These are phyloP conservation scores for Bovichtus diacanthus DNA, from an alignment of 2,797 vertebrate species.

Conservation along the genomic window DNA sequence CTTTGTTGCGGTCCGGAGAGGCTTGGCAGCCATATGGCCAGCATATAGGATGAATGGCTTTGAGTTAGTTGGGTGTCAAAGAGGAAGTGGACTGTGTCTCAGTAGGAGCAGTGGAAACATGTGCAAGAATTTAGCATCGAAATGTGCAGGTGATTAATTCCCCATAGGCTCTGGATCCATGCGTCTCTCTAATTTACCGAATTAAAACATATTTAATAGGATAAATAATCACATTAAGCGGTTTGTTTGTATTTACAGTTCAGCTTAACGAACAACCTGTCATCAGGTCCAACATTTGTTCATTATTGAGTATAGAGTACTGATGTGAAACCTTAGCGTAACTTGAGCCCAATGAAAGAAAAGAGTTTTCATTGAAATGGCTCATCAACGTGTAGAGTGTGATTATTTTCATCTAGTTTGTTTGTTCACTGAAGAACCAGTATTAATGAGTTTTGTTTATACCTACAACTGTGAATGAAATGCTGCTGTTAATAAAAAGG, in stretches of 20 bases:
- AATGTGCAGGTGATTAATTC: constrained; percentile 2
- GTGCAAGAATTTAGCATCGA: constrained; percentile 13
- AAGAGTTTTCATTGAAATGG: neutral
- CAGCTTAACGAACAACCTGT: neutral
- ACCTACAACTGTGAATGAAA: too few species aligned
- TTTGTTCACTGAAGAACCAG: too few species aligned
- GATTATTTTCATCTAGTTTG: too few species aligned
- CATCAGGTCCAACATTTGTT: neutral
- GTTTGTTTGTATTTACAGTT: neutral
- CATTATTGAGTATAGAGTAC: neutral
- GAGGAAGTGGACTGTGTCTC: constrained; percentile 13
- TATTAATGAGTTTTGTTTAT: too few species aligned
- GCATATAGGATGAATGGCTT: constrained; percentile 41
- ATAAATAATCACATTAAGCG: neutral
- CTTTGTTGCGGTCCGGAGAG: constrained; percentile 61
- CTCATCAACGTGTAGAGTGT: too few species aligned
- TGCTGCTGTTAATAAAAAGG: too few species aligned
- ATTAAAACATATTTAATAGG: neutral
- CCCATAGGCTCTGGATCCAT: neutral
- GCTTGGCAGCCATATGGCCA: constrained; percentile 55
- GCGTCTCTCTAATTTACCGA: neutral
- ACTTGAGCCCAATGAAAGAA: neutral
- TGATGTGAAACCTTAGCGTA: neutral
- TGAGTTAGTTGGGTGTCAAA: constrained; percentile 26
- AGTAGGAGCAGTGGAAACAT: neutral